These are phyloP conservation scores for Anolis apletophallus DNA, from an alignment of 2,797 vertebrate species.

Conservation along the genomic window DNA sequence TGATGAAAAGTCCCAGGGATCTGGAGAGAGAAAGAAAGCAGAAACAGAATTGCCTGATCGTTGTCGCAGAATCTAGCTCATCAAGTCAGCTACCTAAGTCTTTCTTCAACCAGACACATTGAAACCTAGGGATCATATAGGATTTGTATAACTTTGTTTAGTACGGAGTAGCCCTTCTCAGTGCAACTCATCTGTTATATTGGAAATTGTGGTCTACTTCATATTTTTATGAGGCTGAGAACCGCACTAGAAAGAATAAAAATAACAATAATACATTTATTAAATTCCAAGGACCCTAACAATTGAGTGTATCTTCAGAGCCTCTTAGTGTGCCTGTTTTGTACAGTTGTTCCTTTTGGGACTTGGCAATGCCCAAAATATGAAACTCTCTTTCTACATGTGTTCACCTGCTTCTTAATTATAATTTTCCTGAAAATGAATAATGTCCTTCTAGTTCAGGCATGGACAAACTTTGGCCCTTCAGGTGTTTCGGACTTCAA, in stretches of 20 bases:
- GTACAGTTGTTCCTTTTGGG: background rate
- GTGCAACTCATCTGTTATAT: background rate
- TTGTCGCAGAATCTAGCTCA: background rate
- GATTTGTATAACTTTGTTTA: background rate
- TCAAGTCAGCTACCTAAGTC: background rate
- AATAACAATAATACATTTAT: background rate
- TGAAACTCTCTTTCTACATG: background rate
- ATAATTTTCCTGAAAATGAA: background rate
- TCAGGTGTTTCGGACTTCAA: no score
- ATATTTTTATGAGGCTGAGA: background rate
- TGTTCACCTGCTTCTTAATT: background rate
- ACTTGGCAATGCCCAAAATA: background rate
- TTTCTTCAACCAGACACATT: background rate
- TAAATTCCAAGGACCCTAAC: background rate
- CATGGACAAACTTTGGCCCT: no score
- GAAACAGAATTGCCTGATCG: background rate
- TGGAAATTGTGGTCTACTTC: background rate
- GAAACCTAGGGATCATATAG: background rate
- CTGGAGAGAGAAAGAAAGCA: constrained; percentile 23
- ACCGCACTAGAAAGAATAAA: background rate
- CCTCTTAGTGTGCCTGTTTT: background rate
- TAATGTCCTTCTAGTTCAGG: no score
- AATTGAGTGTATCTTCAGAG: background rate
- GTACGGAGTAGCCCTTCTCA: background rate
- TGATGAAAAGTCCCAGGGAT: constrained; percentile 24